Percentiles rank a stretch among this genome's conserved stretches.
Conservation (phyloP, 2,888 invertebrate species). For the Drosophila borealis region DNA sequence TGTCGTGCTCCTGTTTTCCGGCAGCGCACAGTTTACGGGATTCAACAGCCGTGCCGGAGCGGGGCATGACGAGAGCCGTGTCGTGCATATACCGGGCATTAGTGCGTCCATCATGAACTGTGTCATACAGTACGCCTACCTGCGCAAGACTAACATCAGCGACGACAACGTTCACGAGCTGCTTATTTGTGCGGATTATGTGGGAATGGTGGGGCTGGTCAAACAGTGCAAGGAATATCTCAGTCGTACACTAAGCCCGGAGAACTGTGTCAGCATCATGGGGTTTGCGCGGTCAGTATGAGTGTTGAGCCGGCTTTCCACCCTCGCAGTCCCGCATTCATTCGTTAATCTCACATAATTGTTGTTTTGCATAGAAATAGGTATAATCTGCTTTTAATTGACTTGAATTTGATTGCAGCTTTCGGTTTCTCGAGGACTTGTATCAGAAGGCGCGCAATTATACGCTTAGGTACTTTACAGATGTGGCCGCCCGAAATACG, state of each 20-base stretch:
- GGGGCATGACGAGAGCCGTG: constrained; percentile 86
- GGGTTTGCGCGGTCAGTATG: constrained; percentile 89
- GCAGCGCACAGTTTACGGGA: constrained; percentile 82
- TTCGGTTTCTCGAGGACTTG: constrained; percentile 85
- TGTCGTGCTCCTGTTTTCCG: not conserved
- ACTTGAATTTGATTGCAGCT: constrained; percentile 57
- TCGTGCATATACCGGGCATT: constrained; percentile 91
- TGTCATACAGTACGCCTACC: constrained; percentile 94
- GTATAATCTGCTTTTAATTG: constrained; percentile 58
- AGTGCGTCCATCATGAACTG: constrained; percentile 91
- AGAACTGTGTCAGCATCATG: constrained; percentile 94
- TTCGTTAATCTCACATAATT: not conserved
- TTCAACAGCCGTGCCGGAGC: constrained; percentile 62
- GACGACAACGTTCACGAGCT: constrained; percentile 92
- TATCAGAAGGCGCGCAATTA: constrained; percentile 89
- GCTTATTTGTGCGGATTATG: constrained; percentile 94
- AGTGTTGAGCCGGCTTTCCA: not conserved
- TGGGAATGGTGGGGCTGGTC: constrained; percentile 92
- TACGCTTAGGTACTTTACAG: constrained; percentile 91
- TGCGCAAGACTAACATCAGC: constrained; percentile 90
- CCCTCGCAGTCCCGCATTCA: no score
- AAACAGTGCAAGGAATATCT: constrained; percentile 93
- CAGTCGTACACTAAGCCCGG: constrained; percentile 88
- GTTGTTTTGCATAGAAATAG: not conserved
- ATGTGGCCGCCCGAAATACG: constrained; percentile 89